phyloP scores from a whole-genome alignment of 2,113 vertebrate genomes.

The Periophthalmodon schlosseri region DNA sequence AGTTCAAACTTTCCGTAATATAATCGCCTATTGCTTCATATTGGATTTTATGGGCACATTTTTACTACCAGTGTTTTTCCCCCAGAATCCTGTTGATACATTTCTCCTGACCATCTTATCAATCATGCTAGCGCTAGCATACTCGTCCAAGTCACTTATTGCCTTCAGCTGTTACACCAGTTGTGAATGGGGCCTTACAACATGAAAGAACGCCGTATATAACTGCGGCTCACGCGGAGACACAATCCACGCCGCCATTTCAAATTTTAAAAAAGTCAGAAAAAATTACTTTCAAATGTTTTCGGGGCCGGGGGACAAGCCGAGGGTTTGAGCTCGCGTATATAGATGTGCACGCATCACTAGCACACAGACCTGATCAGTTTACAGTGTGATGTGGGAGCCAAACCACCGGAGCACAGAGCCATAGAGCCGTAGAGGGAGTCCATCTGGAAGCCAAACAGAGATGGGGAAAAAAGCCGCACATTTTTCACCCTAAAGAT shows the following conservation, averaged over 20 bases:
- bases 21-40: background rate
- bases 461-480: conserved; percentile 56
- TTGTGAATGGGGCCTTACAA: conserved; percentile 21
- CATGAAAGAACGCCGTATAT: conserved; percentile 43
- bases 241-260: conserved; percentile 12
- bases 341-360: conserved; percentile 57
- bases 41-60: conserved; percentile 3
- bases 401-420: conserved; percentile 52
- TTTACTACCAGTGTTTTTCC: conserved; percentile 7
- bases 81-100: conserved; percentile 3
- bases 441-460: conserved; percentile 63
- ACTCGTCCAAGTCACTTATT: conserved; percentile 37
- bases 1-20: background rate
- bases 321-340: conserved; percentile 39
- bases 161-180: conserved; percentile 40
- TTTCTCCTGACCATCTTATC: conserved; percentile 13
- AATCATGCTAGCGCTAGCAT: conserved; percentile 15
- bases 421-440: conserved; percentile 45
- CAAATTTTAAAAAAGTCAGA: background rate
- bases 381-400: conserved; percentile 67
- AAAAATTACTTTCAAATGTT: conserved; percentile 37
- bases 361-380: conserved; percentile 62
- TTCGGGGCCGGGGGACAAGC: conserved; percentile 14
- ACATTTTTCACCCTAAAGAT: conserved; percentile 51
- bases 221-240: conserved; percentile 21